Evolutionary conservation across 2,797 vertebrate species (phyloP).

Genomic region (Enteromius mattozi): DNA sequence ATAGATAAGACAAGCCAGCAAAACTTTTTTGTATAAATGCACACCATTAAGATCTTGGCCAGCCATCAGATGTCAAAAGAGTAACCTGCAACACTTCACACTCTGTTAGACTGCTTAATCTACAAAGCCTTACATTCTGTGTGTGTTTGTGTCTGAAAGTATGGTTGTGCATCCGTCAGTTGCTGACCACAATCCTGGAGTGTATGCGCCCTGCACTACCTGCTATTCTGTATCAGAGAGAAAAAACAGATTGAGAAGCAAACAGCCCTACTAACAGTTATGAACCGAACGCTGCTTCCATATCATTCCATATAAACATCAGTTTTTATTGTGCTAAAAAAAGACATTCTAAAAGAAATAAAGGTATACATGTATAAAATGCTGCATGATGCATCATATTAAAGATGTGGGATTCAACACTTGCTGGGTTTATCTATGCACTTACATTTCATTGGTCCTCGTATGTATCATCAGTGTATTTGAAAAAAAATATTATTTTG

Average conservation of each 20-base stretch:
- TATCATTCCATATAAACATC: not conserved
- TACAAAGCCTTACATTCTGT: not conserved
- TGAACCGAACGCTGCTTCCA: not conserved
- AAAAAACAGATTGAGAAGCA: not conserved
- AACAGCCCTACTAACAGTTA: not conserved
- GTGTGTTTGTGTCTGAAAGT: not conserved
- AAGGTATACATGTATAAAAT: not conserved
- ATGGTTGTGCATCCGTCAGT: slow-evolving; percentile 17
- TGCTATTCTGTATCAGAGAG: not conserved
- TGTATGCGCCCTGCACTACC: not conserved
- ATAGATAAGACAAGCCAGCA: not conserved
- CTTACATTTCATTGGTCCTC: not conserved
- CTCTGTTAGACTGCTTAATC: not conserved
- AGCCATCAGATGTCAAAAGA: not conserved
- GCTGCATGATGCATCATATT: not conserved
- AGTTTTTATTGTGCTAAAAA: not conserved
- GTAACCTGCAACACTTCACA: not conserved
- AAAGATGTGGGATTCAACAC: not conserved
- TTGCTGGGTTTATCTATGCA: not conserved
- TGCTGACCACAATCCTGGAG: slow-evolving; percentile 37
- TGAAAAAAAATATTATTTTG: not conserved
- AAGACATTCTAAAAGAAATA: not conserved
- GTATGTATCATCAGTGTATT: not conserved
- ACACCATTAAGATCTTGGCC: not conserved
- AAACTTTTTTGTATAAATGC: not conserved